Conservation (phyloP, 2,113 vertebrate genomes). For the Psettodes erumei region DNA sequence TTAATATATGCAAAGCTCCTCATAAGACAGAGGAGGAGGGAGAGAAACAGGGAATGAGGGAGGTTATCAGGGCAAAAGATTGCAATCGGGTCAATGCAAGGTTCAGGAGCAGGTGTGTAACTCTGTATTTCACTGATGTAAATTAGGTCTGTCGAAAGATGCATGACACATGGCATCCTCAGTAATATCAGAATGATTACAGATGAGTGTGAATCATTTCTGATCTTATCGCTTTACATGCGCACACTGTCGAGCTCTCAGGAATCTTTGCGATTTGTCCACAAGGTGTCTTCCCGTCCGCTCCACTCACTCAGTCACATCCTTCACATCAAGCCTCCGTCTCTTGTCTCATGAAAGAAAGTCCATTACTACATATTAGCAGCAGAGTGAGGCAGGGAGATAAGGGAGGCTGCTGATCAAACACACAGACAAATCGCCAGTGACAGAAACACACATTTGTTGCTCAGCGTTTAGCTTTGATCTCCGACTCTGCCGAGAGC, state of each 20-base stretch:
- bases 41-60: constrained; percentile 1
- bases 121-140: constrained; percentile 1
- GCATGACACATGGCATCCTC: not conserved
- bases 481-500: constrained; percentile 75
- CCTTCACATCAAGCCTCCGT: constrained; percentile 68
- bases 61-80: constrained; percentile 31
- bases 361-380: constrained; percentile 81
- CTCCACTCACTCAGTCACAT: constrained; percentile 69
- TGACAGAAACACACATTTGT: constrained; percentile 83
- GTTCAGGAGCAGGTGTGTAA: constrained; percentile 16
- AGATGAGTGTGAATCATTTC: constrained; percentile 12
- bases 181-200: constrained; percentile 15
- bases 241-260: constrained; percentile 17
- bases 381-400: constrained; percentile 73
- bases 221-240: not conserved
- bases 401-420: constrained; percentile 80
- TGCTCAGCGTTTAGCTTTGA: constrained; percentile 80
- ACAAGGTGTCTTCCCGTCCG: constrained; percentile 58
- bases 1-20: constrained; percentile 64
- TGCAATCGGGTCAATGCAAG: constrained; percentile 12
- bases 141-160: not conserved
- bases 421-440: constrained; percentile 78
- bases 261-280: constrained; percentile 51
- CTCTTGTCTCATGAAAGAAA: constrained; percentile 74
- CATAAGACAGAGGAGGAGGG: constrained; percentile 21